Base-by-base conservation (phyloP, 2,888 invertebrate species). In the Dinocampus coccinellae region DNA sequence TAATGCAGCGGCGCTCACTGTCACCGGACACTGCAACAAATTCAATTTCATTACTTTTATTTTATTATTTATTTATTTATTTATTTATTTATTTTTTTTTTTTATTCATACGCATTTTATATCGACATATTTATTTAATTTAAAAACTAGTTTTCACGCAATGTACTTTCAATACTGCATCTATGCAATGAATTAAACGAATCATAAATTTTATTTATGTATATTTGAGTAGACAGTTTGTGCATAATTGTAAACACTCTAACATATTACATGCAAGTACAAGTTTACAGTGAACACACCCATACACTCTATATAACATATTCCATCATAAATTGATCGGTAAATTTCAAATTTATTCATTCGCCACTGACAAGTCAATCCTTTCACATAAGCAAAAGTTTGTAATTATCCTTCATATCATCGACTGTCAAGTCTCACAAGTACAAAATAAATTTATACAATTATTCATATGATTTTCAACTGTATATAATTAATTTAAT, bases 21-120 rank as follows among this genome's bases (percentile, higher is more conserved):
- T 85, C 82, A 85, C 87, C 80, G 87, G 86, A 81, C 87, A 87
- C 87, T 87, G 83, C 13, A 85, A 85, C 11, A 66, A 60, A 65
- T 33, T 33, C n/a, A 36, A 64, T 62, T 20, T 52, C 53, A 20
- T 29, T 10, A 67, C 3, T 7, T 33, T 10, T 58, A 36, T 13
- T 63, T 20, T 62, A 39, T 42, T 4, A 42, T 26, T 52, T 24
- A 36, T 39, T 47, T 4, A 29, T 4, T 13, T 24, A 1, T 2
- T 24, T 11, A 10, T 55, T 0, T 22, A 4, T n/a, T 26, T 26
- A n/a, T 6, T 10, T 29, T 11, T 58, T 11, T 10, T 9, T 53
- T 1, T 53, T 24, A 20, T 20, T 16, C 52, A 22, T n/a, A n/a
- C n/a, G n/a, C n/a, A 26, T n/a, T 26, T 55, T 24, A n/a, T 26